Evolutionary conservation across 2,888 invertebrate genomes (phyloP), one percentile per base, ranked within the genome.

Genomic region (Cephus runcator): DNA sequence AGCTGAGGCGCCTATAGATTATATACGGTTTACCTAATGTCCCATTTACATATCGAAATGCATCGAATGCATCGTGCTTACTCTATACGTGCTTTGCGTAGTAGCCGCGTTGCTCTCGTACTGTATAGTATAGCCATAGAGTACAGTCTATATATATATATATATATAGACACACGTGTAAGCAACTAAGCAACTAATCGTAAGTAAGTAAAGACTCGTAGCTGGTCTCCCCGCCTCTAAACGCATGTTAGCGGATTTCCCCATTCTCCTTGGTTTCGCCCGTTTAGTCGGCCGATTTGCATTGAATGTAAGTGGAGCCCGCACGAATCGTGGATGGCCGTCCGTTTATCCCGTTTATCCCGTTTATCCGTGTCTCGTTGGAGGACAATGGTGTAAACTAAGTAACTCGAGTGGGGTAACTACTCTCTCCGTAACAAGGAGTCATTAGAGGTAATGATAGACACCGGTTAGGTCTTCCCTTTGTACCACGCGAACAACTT

Each of bases 391-490:
- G 82, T 79, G 80, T 79, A 79, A 84, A 82, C 77, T 80, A 78
- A 79, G 81, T 81, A 81, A 84, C 80, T 80, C 76, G 79, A 79
- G 79, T 77, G 75, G 75, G 69, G 69, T 69, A 33, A 69, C 31
- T 69, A 33, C 30, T 33, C 31, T 69, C 30, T 30, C 69, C 79
- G 79, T 76, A 76, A 78, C 78, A 77, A 79, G 77, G 77, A 82
- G 82, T 84, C 79, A 76, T 84, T 82, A 83, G 79, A 74, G 81
- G 77, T 84, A 84, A 84, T 82, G 81, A 84, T 81, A 83, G 83
- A 75, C 81, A 79, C 79, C 80, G 81, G 81, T 82, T 33, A 69
- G 33, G 69, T 23, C 69, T 69, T 33, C 15, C 40, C 40, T 40
- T 40, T 40, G 40, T 40, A 40, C 40, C 40, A 40, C 40, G 40